These are phyloP conservation scores for Scaptomyza graminum DNA, from an alignment of 1,140 invertebrate genomes.

Conservation along the genomic window DNA sequence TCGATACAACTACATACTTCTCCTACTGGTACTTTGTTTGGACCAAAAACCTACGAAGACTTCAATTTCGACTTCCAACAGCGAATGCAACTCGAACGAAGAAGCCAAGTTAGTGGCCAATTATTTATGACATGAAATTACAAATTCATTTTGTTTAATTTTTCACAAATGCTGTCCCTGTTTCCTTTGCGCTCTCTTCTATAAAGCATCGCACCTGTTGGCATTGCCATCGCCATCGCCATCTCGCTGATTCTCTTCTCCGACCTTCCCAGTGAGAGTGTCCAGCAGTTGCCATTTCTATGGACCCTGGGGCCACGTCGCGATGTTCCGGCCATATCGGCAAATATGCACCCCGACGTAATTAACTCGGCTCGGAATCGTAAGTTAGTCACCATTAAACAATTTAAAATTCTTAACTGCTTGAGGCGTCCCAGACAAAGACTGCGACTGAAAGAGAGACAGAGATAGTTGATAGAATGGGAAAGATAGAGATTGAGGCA, in stretches of 20 bases:
- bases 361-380: constrained; percentile 80
- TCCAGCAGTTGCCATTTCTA: constrained; percentile 51
- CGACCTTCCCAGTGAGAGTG: constrained; percentile 50
- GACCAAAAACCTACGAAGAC: constrained; percentile 36
- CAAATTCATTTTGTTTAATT: constrained; percentile 84
- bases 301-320: constrained; percentile 50
- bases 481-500: neutral
- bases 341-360: constrained; percentile 81
- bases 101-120: constrained; percentile 73
- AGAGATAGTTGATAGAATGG: constrained; percentile 2
- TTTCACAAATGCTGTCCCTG: constrained; percentile 68
- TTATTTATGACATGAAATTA: constrained; percentile 84
- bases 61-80: constrained; percentile 32
- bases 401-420: constrained; percentile 80
- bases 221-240: constrained; percentile 15
- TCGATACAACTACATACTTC: no score
- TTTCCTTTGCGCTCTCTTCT: constrained; percentile 11
- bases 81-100: constrained; percentile 22
- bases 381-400: constrained; percentile 83
- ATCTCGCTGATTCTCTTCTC: constrained; percentile 4
- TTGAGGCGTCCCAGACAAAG: constrained; percentile 30
- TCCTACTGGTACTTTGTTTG: constrained; percentile 39
- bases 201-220: constrained; percentile 57
- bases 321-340: constrained; percentile 57
- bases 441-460: constrained; percentile 1